Evolutionary conservation across 1,140 invertebrate species (phyloP).

Genomic region (Zaprionus gabonicus): DNA sequence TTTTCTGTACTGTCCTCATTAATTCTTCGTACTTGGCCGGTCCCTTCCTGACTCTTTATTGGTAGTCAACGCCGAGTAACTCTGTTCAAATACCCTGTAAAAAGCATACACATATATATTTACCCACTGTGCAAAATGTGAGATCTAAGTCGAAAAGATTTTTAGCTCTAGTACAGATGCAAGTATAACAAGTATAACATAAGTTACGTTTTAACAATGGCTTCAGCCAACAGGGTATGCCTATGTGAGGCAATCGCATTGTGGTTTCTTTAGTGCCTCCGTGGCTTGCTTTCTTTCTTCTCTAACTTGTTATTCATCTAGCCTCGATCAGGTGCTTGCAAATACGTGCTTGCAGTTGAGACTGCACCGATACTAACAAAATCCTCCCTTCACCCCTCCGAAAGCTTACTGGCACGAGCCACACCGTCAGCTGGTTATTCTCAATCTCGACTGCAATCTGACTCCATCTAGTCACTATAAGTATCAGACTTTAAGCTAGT

Average conservation of each 20-base stretch:
- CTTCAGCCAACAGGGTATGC: background rate
- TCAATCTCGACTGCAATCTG: background rate
- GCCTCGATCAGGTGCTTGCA: slow-evolving; percentile 31
- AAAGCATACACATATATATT: no score
- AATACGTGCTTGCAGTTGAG: slow-evolving; percentile 34
- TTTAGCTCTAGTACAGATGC: no score
- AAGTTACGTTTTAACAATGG: background rate
- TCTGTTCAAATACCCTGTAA: no score
- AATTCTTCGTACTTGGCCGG: no score
- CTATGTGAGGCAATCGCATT: background rate
- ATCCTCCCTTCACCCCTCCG: background rate
- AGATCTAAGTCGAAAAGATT: no score
- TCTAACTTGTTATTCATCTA: slow-evolving; percentile 16
- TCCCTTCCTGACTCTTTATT: no score
- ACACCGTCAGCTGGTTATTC: background rate
- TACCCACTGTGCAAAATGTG: no score
- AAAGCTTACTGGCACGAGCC: background rate
- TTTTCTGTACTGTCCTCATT: no score
- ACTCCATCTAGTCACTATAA: background rate
- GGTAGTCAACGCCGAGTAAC: no score
- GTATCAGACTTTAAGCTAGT: slow-evolving; percentile 18
- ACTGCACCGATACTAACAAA: slow-evolving; percentile 12
- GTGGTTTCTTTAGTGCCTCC: background rate
- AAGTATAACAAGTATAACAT: no score
- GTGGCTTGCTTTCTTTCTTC: background rate